Evolutionary conservation across 2,888 invertebrate genomes (phyloP).

Genomic region (Metallyticus violacea): DNA sequence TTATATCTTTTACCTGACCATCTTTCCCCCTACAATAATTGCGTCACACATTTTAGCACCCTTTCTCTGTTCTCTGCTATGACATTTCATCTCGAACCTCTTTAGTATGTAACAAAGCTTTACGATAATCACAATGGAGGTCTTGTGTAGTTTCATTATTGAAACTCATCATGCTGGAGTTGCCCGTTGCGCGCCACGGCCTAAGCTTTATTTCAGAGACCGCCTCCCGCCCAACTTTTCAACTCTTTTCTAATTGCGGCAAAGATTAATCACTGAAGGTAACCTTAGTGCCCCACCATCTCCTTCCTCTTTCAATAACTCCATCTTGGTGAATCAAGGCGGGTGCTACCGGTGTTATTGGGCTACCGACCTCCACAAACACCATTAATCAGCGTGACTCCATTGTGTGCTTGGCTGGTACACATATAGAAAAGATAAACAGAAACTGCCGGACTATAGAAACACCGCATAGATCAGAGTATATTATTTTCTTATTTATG

Average conservation of each 20-base stretch:
- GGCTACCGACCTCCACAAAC: not conserved
- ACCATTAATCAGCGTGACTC: conserved; percentile 2
- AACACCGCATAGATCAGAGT: not conserved
- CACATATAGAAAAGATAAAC: not conserved
- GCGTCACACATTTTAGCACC: too few relatives aligned
- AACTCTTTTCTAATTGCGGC: conserved; percentile 12
- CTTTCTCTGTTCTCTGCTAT: too few relatives aligned
- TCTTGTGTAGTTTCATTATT: not conserved
- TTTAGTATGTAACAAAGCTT: too few relatives aligned
- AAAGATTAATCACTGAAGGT: conserved; percentile 15
- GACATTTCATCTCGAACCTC: too few relatives aligned
- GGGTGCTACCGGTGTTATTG: not conserved
- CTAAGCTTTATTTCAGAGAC: not conserved
- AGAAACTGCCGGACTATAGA: not conserved
- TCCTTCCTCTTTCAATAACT: conserved; percentile 3
- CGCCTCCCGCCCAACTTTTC: not conserved
- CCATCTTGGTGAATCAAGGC: not conserved
- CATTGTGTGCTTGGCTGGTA: not conserved
- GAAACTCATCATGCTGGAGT: too few relatives aligned
- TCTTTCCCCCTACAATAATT: too few relatives aligned
- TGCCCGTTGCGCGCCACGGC: too few relatives aligned
- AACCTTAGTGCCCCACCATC: not conserved
- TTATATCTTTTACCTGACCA: too few relatives aligned
- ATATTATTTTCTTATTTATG: too few relatives aligned
- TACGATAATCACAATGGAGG: not conserved